These are phyloP conservation scores for Rousettus madagascariensis DNA, from an alignment of 2,797 vertebrate species.

Conservation along the genomic window DNA sequence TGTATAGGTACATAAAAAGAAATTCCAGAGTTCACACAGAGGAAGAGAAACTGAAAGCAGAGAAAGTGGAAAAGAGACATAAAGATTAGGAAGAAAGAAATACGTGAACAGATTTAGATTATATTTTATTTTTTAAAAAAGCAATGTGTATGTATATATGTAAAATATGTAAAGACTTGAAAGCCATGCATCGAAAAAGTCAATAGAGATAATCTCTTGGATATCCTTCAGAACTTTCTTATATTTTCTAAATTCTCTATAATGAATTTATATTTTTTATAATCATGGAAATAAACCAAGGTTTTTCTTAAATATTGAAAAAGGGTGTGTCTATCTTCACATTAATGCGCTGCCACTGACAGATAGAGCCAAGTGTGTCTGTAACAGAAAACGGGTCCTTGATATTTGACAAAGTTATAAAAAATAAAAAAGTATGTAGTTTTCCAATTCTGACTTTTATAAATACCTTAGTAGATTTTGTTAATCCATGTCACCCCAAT, in stretches of 20 bases:
- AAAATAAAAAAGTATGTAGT: background rate
- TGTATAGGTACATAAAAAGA: background rate
- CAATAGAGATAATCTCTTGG: background rate
- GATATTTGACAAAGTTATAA: background rate
- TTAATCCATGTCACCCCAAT: no score
- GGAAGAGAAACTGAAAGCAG: background rate
- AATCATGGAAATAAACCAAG: background rate
- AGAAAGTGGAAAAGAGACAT: background rate
- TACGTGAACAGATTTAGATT: background rate
- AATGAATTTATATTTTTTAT: background rate
- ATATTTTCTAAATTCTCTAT: background rate
- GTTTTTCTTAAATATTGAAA: background rate
- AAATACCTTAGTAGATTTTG: background rate
- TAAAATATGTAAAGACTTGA: background rate
- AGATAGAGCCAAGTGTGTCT: background rate
- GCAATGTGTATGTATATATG: background rate
- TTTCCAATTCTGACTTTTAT: background rate
- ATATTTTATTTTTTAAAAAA: background rate
- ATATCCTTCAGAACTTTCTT: background rate
- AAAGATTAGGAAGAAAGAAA: conserved; percentile 1
- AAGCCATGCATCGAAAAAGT: background rate
- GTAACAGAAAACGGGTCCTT: background rate
- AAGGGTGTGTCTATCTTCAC: background rate
- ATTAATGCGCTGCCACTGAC: background rate
- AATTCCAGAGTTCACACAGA: background rate